Evolutionary conservation across 2,888 invertebrate genomes (phyloP).

Genomic region (Machimus rusticus): DNA sequence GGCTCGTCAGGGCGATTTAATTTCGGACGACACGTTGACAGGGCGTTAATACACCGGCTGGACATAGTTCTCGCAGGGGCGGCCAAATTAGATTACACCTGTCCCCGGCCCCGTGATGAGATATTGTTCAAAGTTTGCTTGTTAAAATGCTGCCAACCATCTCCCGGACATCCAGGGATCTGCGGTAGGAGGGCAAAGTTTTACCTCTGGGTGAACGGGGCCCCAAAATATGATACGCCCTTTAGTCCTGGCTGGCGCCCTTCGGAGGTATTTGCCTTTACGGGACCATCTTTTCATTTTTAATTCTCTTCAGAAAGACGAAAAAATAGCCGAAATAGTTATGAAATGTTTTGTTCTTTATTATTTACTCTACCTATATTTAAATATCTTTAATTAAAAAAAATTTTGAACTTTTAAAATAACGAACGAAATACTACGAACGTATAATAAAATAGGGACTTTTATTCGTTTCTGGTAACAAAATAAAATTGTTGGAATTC

Average conservation of each 20-base stretch:
- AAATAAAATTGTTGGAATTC: too few relatives aligned
- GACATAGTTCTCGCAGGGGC: constrained; percentile 4
- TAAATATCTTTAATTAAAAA: too few relatives aligned
- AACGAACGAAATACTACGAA: too few relatives aligned
- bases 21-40: constrained; percentile 25
- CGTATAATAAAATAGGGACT: too few relatives aligned
- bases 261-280: not conserved
- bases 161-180: not conserved
- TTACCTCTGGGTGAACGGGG: not conserved
- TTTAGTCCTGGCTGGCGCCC: not conserved
- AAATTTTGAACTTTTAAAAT: too few relatives aligned
- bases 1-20: not conserved
- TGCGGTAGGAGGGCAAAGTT: not conserved
- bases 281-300: too few relatives aligned
- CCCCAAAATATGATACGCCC: not conserved
- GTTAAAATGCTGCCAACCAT: constrained; percentile 12
- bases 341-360: too few relatives aligned
- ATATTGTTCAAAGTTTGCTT: constrained; percentile 22
- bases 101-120: not conserved
- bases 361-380: too few relatives aligned
- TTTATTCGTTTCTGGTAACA: too few relatives aligned
- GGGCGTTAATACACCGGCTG: not conserved
- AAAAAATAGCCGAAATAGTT: too few relatives aligned
- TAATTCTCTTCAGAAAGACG: too few relatives aligned
- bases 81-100: constrained; percentile 32